A percentile compares a stretch with the other conserved stretches of the same genome.
phyloP scores from a whole-genome alignment of 92 coral and sea anemone species.

The Blastomussa wellsi region DNA sequence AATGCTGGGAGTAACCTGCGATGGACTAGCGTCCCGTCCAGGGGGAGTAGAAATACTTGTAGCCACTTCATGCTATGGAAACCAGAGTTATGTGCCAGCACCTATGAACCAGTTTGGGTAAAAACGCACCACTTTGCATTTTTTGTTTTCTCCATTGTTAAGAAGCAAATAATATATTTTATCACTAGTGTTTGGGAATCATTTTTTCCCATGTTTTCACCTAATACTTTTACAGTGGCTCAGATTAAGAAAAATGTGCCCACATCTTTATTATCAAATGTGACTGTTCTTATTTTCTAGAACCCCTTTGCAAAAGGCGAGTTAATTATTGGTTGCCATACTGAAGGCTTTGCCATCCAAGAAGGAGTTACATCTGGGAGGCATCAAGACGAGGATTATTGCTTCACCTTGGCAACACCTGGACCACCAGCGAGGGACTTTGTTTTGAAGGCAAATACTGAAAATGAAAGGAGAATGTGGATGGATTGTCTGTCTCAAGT shows the following conservation, averaged over 20 bases:
- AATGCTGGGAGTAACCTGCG: too few species aligned
- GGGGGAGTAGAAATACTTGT: too few species aligned
- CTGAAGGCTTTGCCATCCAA: conserved; percentile 71
- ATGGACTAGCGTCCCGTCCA: too few species aligned
- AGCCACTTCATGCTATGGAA: too few species aligned
- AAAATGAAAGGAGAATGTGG: conserved; percentile 91
- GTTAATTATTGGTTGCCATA: conserved; percentile 75
- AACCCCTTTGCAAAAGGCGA: conserved; percentile 89
- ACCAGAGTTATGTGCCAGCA: too few species aligned
- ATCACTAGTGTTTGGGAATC: too few species aligned
- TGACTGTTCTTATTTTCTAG: conserved; percentile 50
- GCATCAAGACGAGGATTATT: conserved; percentile 60
- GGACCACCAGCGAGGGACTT: conserved; percentile 51
- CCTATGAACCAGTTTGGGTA: too few species aligned
- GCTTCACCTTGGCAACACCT: conserved; percentile 81
- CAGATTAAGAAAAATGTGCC: not conserved
- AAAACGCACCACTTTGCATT: too few species aligned
- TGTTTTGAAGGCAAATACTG: conserved; percentile 79
- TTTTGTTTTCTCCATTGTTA: too few species aligned
- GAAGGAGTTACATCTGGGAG: conserved; percentile 57
- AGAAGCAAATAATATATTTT: too few species aligned
- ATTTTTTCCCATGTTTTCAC: too few species aligned
- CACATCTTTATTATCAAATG: not conserved
- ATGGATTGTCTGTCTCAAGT: conserved; percentile 62
- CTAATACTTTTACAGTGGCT: too few species aligned